Evolutionary conservation across 2,888 invertebrate species (phyloP), one percentile per base, ranked within the genome.

Genomic region (Drosophila kambysellisi): DNA sequence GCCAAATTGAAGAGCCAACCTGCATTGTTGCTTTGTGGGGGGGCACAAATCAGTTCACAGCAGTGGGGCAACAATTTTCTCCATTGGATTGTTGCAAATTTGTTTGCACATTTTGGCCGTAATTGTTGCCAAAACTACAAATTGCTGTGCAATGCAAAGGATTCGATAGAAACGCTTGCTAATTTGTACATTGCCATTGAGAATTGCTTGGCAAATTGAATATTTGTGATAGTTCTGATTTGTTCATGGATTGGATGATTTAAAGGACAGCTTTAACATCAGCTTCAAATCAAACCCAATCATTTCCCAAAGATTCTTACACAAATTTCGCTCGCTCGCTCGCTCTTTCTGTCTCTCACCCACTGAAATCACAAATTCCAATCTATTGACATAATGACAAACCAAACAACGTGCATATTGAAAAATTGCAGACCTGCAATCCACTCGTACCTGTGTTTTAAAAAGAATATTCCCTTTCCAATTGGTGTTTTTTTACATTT

Each of bases 61-160:
- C 41, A 11, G 37, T 41, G 51, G 37, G 15, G 39, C 25, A 25
- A 50, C 25, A 39, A 63, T 51, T 53, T 64, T 66, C 62, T 61
- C 72, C 46, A 32, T 51, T 61, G 66, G 50, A 68, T 69, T 79
- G 72, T 62, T 76, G 51, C 67, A 62, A 79, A 80, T 79, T 74
- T 74, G 79, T 77, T 80, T 79, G 77, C 80, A 80, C 77, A 80
- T 80, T 79, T 79, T 63, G 80, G 74, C 63, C 61, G 70, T 80
- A 79, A 79, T 79, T 79, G 79, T 76, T 67, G 76, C 59, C 64
- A 56, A 67, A 79, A 68, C 80, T 63, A 70, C 77, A 79, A 79
- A 79, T 76, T 79, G 76, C 63, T 41, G 50, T 56, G 50, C 46
- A 32, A 64, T 43, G 39, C 30, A 41, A 37, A 46, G 53, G 62